phyloP scores from a whole-genome alignment of 2,888 invertebrate genomes.

The Lasius platythorax region DNA sequence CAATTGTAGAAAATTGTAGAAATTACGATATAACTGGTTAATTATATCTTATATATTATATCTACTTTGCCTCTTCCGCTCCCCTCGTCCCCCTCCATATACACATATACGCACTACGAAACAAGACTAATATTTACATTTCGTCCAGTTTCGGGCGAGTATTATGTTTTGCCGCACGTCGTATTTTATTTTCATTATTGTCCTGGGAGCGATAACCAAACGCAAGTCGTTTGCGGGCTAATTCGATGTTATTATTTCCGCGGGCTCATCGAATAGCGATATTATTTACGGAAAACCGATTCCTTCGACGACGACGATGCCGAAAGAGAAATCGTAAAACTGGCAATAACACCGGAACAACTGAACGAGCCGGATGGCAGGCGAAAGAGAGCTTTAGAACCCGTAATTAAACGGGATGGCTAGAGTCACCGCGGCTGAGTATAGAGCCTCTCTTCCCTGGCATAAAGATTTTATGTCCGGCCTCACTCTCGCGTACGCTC shows the following conservation, averaged over 20 bases:
- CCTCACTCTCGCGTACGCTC: slow-evolving; percentile 40
- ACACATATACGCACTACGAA: background rate
- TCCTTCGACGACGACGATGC: slow-evolving; percentile 54
- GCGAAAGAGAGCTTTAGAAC: slow-evolving; percentile 74
- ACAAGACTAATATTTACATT: background rate
- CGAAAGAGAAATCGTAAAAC: slow-evolving; percentile 74
- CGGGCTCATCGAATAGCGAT: slow-evolving; percentile 12
- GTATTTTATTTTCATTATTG: slow-evolving; percentile 30
- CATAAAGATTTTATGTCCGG: slow-evolving; percentile 77
- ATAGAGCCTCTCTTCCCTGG: slow-evolving; percentile 65
- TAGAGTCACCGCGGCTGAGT: slow-evolving; percentile 64
- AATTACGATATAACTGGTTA: background rate
- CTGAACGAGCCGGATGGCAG: slow-evolving; percentile 67
- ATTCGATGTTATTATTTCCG: slow-evolving; percentile 35
- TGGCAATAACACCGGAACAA: slow-evolving; percentile 75
- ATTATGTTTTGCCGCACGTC: background rate
- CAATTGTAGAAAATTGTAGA: background rate
- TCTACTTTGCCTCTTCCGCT: background rate
- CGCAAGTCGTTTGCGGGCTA: slow-evolving; percentile 1
- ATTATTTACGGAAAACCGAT: slow-evolving; percentile 56
- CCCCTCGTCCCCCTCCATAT: background rate
- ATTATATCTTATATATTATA: background rate
- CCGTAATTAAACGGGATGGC: slow-evolving; percentile 79
- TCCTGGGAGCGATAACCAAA: background rate
- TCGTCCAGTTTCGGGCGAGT: background rate